These are phyloP conservation scores for Crambe crambe DNA, from an alignment of 37 sponge, comb jelly and placozoan species.

Conservation along the genomic window DNA sequence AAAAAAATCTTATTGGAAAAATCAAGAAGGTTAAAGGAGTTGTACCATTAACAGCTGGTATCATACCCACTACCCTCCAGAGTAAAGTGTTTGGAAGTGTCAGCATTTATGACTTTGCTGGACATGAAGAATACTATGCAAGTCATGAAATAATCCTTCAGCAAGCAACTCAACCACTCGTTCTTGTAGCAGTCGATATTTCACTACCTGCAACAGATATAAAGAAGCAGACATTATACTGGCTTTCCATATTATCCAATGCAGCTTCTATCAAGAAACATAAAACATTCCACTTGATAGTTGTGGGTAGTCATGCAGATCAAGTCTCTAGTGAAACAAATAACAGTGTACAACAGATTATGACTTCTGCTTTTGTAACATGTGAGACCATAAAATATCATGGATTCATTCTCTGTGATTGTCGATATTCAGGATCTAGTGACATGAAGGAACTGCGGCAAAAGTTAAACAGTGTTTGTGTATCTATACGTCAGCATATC, in stretches of 20 bases:
- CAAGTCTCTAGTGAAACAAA: not conserved
- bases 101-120: slow-evolving; percentile 41
- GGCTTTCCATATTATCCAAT: not conserved
- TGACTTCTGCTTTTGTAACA: too few relatives aligned
- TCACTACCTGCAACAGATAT: not conserved
- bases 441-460: slow-evolving; percentile 3
- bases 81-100: slow-evolving; percentile 26
- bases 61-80: slow-evolving; percentile 4
- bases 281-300: not conserved
- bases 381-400: not conserved
- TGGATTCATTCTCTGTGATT: not conserved
- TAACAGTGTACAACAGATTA: not conserved
- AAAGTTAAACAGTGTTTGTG: slow-evolving; percentile 1
- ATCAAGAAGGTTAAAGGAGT: too few relatives aligned
- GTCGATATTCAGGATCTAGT: not conserved
- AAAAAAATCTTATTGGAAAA: too few relatives aligned
- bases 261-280: not conserved
- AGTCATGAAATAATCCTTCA: slow-evolving; percentile 21
- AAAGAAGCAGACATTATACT: not conserved
- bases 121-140: slow-evolving; percentile 37
- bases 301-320: slow-evolving; percentile 11
- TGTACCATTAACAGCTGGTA: slow-evolving; percentile 25
- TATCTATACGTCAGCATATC: not conserved
- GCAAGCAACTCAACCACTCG: not conserved
- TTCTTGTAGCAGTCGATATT: slow-evolving; percentile 12